Percentiles rank a stretch among this genome's conserved stretches.
phyloP scores from a whole-genome alignment of 2,888 invertebrate genomes.

The Drosophila lacicola region DNA sequence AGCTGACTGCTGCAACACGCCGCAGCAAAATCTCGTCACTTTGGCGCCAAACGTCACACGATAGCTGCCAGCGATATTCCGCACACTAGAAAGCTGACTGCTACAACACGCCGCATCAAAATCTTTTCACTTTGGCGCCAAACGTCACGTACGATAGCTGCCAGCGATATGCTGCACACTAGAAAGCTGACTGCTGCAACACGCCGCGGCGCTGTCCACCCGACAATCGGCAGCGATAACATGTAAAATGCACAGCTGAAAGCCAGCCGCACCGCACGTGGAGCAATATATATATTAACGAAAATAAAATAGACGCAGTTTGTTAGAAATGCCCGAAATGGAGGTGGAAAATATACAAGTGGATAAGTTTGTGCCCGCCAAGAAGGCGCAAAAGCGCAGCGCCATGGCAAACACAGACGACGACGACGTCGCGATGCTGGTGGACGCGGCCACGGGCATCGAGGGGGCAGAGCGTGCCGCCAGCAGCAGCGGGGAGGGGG shows the following conservation, averaged over 20 bases:
- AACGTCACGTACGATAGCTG: neutral
- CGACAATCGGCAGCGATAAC: slow-evolving; percentile 10
- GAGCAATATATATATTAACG: slow-evolving; percentile 30
- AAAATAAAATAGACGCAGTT: slow-evolving; percentile 24
- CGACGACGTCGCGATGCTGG: slow-evolving; percentile 88
- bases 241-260: slow-evolving; percentile 20
- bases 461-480: slow-evolving; percentile 83
- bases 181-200: slow-evolving; percentile 29
- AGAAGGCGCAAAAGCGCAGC: slow-evolving; percentile 78
- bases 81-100: neutral
- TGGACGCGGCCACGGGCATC: slow-evolving; percentile 89
- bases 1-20: slow-evolving; percentile 30
- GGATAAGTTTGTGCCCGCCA: slow-evolving; percentile 75
- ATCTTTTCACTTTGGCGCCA: slow-evolving; percentile 15
- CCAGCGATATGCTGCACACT: slow-evolving; percentile 7
- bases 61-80: slow-evolving; percentile 26
- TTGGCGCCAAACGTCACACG: too few relatives aligned
- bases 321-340: slow-evolving; percentile 57
- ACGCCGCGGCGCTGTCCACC: slow-evolving; percentile 18
- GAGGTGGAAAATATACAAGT: slow-evolving; percentile 82
- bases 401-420: slow-evolving; percentile 54
- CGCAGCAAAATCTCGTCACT: too few relatives aligned
- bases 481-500: neutral
- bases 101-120: neutral
- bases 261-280: slow-evolving; percentile 43